These are phyloP conservation scores for Drymodes brunneopygia DNA, from an alignment of 2,113 vertebrate species.

Conservation along the genomic window DNA sequence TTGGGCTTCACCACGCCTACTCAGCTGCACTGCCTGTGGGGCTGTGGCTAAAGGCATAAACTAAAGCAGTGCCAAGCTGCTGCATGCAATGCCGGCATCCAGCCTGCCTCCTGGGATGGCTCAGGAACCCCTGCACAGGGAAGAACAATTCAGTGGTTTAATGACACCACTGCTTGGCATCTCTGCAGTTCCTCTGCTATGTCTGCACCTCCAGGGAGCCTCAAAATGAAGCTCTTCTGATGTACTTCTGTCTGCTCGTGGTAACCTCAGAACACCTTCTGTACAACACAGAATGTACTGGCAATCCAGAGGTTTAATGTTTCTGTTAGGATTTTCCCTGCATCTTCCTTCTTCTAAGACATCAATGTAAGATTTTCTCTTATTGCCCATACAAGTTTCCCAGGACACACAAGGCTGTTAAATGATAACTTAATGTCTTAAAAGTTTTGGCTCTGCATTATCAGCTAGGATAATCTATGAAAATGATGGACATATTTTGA, in stretches of 20 bases:
- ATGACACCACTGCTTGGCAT: neutral
- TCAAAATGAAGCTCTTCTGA: neutral
- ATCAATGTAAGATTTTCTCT: neutral
- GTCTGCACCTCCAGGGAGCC: neutral
- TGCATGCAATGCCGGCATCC: rapidly evolving
- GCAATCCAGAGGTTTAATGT: neutral
- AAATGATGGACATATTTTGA: neutral
- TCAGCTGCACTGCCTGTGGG: neutral
- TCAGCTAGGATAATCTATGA: neutral
- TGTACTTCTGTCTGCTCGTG: neutral
- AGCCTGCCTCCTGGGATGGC: neutral
- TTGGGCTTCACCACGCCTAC: neutral
- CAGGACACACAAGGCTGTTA: neutral
- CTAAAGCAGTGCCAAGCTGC: neutral
- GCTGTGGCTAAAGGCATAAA: neutral
- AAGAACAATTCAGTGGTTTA: neutral
- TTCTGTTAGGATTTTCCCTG: neutral
- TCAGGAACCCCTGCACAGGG: neutral
- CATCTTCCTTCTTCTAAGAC: neutral
- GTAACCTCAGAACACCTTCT: neutral
- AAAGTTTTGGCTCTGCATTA: neutral
- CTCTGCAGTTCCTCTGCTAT: neutral
- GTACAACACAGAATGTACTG: rapidly evolving
- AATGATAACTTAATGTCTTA: neutral
- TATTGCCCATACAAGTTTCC: neutral